Base-by-base conservation (phyloP, 2,113 vertebrate species). In the Sceloporus undulatus region DNA sequence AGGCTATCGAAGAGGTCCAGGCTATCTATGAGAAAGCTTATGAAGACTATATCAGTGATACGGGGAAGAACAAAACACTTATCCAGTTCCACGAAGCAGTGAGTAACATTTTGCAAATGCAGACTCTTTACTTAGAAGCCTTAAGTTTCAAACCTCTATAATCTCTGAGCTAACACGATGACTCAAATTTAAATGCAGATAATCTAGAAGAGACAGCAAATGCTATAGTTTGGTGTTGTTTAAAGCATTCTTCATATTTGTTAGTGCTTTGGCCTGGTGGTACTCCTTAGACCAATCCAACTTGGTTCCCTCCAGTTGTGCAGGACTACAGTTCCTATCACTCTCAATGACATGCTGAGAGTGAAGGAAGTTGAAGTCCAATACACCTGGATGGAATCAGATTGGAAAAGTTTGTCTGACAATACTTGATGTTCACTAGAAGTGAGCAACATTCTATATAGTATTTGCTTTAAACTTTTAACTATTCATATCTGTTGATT, bases 1-100 rank as follows among this genome's bases (percentile, higher is more conserved):
- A 99, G 99, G 98, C 98, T 54, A 96, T 98, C 78, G 91, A 97
- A 56, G 98, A 99, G 7, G 97, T 98, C 71, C 98, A 98, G 95
- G 96, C 92, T 80, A 98, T 98, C 92, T 99, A 99, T 16, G 79
- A 93, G 29, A 95, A 98, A 18, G 93, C 96, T 40, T 98, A 97
- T 70, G 96, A 97, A 0, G 95, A 96, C 78, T 98, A 95, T 73
- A 84, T 95, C 85, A 97, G 91, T 77, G 98, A 98, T 40, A 89
- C 79, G 2, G 94, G 48, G 18, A 97, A 90, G 84, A 95, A 97
- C 76, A 93, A 89, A 56, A 97, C 97, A 5, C 96, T 98, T 73
- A 90, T 94, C 34, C 95, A 86, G 84, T 96, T 95, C 90, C 97
- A 98, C 18, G 56, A 94, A 21, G 93, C 96, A 52, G 97, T 98